These are phyloP conservation scores for Hestina assimilis DNA, from an alignment of 1,140 invertebrate species.

Conservation along the genomic window DNA sequence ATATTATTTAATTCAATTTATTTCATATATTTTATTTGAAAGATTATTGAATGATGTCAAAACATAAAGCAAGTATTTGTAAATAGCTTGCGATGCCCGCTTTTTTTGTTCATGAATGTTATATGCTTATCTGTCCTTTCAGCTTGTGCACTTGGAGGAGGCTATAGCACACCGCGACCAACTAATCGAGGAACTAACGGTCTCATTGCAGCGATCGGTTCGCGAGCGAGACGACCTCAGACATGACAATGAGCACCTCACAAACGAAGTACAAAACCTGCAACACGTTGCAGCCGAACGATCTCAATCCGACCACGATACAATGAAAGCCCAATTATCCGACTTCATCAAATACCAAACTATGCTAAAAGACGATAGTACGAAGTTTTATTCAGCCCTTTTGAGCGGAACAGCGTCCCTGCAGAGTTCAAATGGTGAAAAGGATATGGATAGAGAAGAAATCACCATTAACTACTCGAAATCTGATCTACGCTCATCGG, in stretches of 20 bases:
- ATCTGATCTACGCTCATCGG: constrained; percentile 57
- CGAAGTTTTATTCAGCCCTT: constrained; percentile 64
- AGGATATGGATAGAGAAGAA: constrained; percentile 68
- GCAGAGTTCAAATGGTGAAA: constrained; percentile 60
- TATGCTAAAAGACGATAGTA: constrained; percentile 67
- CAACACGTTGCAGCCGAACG: constrained; percentile 80
- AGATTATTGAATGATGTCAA: background rate
- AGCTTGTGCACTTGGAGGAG: constrained; percentile 81
- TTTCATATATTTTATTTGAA: too few species aligned
- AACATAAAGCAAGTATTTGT: constrained; percentile 9
- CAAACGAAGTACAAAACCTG: constrained; percentile 80
- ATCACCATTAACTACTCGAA: constrained; percentile 67
- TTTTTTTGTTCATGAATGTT: constrained; percentile 28
- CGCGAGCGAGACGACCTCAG: constrained; percentile 80
- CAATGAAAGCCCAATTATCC: constrained; percentile 62
- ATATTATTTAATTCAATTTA: too few species aligned
- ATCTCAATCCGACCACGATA: constrained; percentile 71
- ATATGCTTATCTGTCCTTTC: constrained; percentile 67
- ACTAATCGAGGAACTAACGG: constrained; percentile 80
- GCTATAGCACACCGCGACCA: constrained; percentile 79
- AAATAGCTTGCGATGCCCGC: constrained; percentile 5
- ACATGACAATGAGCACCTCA: constrained; percentile 80
- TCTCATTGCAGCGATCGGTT: constrained; percentile 80
- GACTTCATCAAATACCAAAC: constrained; percentile 70
- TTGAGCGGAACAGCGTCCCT: constrained; percentile 55